Percentiles rank a stretch among this genome's conserved stretches.
Conservation (phyloP, 2,888 invertebrate genomes). For the Tetramorium bicarinatum region DNA sequence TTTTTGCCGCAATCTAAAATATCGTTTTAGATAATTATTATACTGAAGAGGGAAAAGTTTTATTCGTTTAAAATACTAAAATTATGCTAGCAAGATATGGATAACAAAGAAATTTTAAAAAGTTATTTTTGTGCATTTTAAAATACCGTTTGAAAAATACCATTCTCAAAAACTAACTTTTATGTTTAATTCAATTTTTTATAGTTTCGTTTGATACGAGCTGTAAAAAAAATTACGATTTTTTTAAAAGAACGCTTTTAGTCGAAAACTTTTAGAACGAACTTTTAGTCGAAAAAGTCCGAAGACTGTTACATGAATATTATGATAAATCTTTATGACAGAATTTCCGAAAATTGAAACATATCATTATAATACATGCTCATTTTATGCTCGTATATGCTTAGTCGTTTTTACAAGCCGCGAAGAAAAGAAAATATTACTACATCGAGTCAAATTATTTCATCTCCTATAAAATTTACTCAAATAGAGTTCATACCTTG, state of each 20-base stretch:
- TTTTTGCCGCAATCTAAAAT: conserved; percentile 36
- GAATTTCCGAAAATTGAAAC: not conserved
- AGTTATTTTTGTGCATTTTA: not conserved
- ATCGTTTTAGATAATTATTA: conserved; percentile 35
- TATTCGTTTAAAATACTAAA: conserved; percentile 26
- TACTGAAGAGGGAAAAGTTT: not conserved
- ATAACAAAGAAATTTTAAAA: not conserved
- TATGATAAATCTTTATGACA: not conserved
- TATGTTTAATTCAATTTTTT: not conserved
- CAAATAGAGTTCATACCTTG: not conserved
- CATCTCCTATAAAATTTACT: not conserved
- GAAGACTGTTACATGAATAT: not conserved
- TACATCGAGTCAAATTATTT: not conserved
- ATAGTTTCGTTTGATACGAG: not conserved
- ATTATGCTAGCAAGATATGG: not conserved
- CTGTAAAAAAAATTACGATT: not conserved
- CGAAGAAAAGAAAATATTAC: conserved; percentile 7
- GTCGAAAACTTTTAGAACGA: too few species aligned
- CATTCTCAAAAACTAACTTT: not conserved
- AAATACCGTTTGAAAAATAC: not conserved
- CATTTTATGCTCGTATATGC: too few species aligned
- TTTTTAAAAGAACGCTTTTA: not conserved
- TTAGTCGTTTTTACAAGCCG: not conserved
- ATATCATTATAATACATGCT: not conserved
- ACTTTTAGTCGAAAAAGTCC: not conserved